A percentile compares a stretch with the other conserved stretches of the same genome.
phyloP scores from a whole-genome alignment of 1,140 invertebrate genomes.

The Lepidurus couesii region DNA sequence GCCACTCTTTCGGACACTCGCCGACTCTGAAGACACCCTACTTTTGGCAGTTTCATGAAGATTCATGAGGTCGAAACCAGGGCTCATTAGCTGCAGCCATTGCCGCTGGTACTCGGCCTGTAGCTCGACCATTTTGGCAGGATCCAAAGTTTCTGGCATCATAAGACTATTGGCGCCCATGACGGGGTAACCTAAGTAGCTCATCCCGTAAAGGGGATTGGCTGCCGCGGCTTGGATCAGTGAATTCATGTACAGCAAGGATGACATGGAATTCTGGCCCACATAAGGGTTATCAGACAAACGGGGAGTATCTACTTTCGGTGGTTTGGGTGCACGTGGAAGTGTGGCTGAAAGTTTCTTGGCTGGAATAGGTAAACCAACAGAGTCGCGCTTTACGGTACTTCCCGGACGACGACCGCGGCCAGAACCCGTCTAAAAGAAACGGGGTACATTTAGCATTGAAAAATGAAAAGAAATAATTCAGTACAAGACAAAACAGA shows the following conservation, averaged over 20 bases:
- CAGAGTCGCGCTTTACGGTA: background rate
- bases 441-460: background rate
- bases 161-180: background rate
- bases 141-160: background rate
- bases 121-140: background rate
- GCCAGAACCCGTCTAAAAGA: background rate
- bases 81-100: background rate
- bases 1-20: background rate
- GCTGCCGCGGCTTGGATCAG: background rate
- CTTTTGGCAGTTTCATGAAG: background rate
- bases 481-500: background rate
- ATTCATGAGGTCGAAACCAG: background rate
- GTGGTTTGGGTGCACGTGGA: background rate
- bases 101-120: conserved; percentile 12
- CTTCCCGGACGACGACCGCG: background rate
- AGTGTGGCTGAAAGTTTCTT: background rate
- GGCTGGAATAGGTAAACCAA: background rate
- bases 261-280: background rate
- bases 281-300: background rate
- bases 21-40: background rate
- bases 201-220: background rate
- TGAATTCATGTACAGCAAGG: background rate
- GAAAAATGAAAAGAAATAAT: background rate
- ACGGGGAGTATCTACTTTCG: background rate
- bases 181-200: conserved; percentile 6